A percentile compares a stretch with the other conserved stretches of the same genome.
Evolutionary conservation across 2,888 invertebrate genomes (phyloP).

Genomic region (Synanthedon formicaeformis): DNA sequence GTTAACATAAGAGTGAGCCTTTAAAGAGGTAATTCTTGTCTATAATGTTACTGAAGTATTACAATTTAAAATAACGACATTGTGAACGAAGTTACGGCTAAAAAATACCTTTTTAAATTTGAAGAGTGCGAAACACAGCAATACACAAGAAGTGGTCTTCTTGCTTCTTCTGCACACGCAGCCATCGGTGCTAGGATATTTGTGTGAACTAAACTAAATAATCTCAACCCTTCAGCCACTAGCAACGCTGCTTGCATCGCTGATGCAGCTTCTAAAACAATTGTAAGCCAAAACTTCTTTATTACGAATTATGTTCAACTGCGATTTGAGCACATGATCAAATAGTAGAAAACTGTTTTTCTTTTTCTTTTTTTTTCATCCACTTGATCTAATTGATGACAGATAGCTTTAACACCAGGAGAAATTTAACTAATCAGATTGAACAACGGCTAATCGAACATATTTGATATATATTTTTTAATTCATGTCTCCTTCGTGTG

Average conservation of each 20-base stretch:
- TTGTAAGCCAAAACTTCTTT: background rate
- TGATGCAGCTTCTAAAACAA: slow-evolving; percentile 73
- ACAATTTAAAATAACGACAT: background rate
- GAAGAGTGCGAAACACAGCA: slow-evolving; percentile 76
- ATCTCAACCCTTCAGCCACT: slow-evolving; percentile 80
- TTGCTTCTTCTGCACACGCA: slow-evolving; percentile 70
- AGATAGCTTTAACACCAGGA: too few species aligned
- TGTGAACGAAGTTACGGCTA: background rate
- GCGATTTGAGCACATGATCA: too few species aligned
- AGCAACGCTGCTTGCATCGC: slow-evolving; percentile 78
- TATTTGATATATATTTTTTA: too few species aligned
- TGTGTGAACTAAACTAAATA: slow-evolving; percentile 77
- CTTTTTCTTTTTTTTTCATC: too few species aligned
- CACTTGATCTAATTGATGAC: too few species aligned
- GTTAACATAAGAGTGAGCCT: too few species aligned
- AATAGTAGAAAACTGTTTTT: too few species aligned
- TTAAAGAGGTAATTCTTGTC: background rate
- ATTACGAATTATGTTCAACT: too few species aligned
- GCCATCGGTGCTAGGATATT: slow-evolving; percentile 80
- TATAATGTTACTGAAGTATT: background rate
- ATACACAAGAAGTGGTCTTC: slow-evolving; percentile 77
- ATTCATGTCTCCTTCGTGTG: too few species aligned
- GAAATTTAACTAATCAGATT: too few species aligned
- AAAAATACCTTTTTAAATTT: slow-evolving; percentile 74
- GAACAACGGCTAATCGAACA: too few species aligned